These are phyloP conservation scores for Trogon surrucura DNA, from an alignment of 2,113 vertebrate genomes.

Conservation along the genomic window DNA sequence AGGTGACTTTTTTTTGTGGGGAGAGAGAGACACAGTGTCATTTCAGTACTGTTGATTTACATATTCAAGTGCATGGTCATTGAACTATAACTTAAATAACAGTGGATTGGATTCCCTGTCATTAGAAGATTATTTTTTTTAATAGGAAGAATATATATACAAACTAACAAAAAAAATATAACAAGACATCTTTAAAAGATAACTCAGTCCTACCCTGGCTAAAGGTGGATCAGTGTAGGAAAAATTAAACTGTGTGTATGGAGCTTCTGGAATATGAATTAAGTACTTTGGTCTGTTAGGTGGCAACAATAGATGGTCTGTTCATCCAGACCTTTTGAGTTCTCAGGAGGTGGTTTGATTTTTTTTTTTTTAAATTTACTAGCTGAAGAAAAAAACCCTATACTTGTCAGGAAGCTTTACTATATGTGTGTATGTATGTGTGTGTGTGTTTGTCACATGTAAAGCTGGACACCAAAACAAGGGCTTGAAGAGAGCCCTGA, in stretches of 20 bases:
- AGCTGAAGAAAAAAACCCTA: background rate
- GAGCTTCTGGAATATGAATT: background rate
- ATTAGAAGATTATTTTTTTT: background rate
- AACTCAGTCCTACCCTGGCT: background rate
- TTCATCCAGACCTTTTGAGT: background rate
- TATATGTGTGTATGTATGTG: no score
- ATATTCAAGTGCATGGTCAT: background rate
- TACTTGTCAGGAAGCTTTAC: background rate
- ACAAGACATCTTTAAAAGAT: background rate
- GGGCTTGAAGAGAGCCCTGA: background rate
- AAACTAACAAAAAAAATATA: background rate
- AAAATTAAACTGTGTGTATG: background rate
- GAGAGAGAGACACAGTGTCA: background rate
- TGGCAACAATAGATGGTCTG: background rate
- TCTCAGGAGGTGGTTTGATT: background rate
- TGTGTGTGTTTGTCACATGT: background rate
- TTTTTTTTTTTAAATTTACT: background rate
- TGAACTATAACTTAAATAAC: background rate
- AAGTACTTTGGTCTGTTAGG: background rate
- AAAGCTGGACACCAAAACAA: background rate
- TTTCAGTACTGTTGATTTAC: background rate
- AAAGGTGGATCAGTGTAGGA: background rate
- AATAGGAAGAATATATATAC: background rate
- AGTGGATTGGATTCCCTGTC: background rate
- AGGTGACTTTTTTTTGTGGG: background rate